phyloP scores from a whole-genome alignment of 2,888 invertebrate species.

The Xestia xanthographa region DNA sequence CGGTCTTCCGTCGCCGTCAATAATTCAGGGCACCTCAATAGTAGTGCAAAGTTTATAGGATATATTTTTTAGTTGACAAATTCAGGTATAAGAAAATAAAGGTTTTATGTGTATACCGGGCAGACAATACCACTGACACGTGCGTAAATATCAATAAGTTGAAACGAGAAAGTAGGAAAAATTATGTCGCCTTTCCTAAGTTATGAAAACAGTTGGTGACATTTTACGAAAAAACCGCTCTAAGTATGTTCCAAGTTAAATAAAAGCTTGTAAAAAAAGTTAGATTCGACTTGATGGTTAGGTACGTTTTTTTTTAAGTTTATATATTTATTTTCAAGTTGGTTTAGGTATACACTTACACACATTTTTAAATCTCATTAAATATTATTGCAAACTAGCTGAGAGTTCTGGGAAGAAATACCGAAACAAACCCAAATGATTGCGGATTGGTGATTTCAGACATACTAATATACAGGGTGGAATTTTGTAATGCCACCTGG shows the following conservation, averaged over 20 bases:
- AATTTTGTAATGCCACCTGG: too few relatives aligned
- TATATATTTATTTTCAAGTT: too few relatives aligned
- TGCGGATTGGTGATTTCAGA: too few relatives aligned
- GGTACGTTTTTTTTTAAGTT: too few relatives aligned
- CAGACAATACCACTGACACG: neutral
- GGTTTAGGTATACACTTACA: too few relatives aligned
- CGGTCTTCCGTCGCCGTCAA: constrained; percentile 33
- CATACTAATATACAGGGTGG: too few relatives aligned
- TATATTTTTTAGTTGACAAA: neutral
- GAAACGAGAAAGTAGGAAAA: neutral
- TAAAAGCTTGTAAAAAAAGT: neutral
- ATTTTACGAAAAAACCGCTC: neutral
- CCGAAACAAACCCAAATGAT: too few relatives aligned
- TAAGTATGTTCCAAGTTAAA: too few relatives aligned
- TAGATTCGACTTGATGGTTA: neutral
- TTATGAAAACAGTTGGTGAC: neutral
- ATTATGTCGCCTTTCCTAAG: too few relatives aligned
- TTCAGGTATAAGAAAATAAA: neutral
- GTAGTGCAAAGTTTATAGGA: constrained; percentile 6
- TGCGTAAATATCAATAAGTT: neutral
- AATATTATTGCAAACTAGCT: too few relatives aligned
- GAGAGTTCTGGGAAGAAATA: neutral
- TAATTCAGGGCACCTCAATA: constrained; percentile 43
- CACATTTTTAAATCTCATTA: too few relatives aligned
- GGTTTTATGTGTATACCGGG: neutral